These are phyloP conservation scores for Palloptera scutellata DNA, from an alignment of 2,888 invertebrate species.

Conservation along the genomic window DNA sequence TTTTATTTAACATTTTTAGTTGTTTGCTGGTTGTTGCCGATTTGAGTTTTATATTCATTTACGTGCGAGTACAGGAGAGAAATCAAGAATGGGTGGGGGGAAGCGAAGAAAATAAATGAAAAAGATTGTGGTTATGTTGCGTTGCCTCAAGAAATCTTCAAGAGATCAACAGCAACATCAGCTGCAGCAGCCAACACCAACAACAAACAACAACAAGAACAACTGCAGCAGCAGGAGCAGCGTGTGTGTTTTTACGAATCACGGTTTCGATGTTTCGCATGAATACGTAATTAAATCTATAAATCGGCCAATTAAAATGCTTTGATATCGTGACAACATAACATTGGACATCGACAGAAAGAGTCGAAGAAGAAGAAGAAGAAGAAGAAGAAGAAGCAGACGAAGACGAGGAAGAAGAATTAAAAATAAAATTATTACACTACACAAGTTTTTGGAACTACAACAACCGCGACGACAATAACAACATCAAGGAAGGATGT, in stretches of 20 bases:
- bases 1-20: constrained; percentile 27
- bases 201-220: constrained; percentile 17
- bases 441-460: too few species aligned
- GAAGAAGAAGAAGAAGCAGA: constrained; percentile 10
- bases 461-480: too few species aligned
- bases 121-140: constrained; percentile 41
- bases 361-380: constrained; percentile 36
- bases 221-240: constrained; percentile 36
- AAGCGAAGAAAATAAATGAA: not conserved
- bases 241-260: constrained; percentile 65
- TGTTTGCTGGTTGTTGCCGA: constrained; percentile 6
- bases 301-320: constrained; percentile 66
- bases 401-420: constrained; percentile 19
- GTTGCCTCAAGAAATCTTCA: constrained; percentile 43
- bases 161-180: constrained; percentile 41
- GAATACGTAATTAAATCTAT: constrained; percentile 66
- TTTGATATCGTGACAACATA: constrained; percentile 65
- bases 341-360: constrained; percentile 60
- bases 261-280: constrained; percentile 66
- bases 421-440: constrained; percentile 32
- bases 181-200: constrained; percentile 19
- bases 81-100: too few species aligned
- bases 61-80: not conserved
- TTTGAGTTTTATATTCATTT: constrained; percentile 13
- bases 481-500: too few species aligned